These are phyloP conservation scores for Tauraco erythrolophus DNA, from an alignment of 2,113 vertebrate species.

Conservation along the genomic window DNA sequence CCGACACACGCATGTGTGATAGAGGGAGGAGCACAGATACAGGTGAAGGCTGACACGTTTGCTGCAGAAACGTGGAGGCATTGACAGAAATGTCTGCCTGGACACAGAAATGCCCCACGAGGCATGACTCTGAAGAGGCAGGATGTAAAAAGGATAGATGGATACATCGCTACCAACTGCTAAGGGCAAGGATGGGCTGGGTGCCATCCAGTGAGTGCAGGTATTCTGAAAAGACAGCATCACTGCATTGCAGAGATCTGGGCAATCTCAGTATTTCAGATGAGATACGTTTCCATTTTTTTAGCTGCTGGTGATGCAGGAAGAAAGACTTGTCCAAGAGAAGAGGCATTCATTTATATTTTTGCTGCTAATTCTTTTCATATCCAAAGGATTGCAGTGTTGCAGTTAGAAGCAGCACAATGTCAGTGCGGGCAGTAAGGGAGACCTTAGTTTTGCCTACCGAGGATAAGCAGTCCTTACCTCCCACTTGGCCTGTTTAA, in stretches of 20 bases:
- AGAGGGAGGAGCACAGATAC: neutral
- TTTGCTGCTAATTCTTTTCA: neutral
- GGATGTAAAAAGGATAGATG: neutral
- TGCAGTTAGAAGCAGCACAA: neutral
- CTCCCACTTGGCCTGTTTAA: constrained; percentile 47
- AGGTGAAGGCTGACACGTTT: neutral
- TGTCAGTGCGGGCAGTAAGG: neutral
- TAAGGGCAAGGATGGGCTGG: neutral
- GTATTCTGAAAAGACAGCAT: neutral
- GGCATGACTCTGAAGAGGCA: neutral
- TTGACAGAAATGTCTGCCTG: neutral
- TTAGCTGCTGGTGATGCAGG: neutral
- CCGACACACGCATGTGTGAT: neutral
- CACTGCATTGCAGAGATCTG: neutral
- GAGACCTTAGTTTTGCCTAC: neutral
- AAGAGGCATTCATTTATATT: neutral
- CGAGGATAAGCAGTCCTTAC: neutral
- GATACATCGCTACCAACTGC: neutral
- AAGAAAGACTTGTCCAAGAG: neutral
- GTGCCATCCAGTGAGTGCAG: neutral
- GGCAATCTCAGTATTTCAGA: neutral
- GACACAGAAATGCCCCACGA: neutral
- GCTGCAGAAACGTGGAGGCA: neutral
- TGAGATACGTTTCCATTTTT: neutral
- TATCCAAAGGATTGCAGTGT: neutral